phyloP scores from a whole-genome alignment of 1,140 invertebrate species.

The Nasonia vitripennis region DNA sequence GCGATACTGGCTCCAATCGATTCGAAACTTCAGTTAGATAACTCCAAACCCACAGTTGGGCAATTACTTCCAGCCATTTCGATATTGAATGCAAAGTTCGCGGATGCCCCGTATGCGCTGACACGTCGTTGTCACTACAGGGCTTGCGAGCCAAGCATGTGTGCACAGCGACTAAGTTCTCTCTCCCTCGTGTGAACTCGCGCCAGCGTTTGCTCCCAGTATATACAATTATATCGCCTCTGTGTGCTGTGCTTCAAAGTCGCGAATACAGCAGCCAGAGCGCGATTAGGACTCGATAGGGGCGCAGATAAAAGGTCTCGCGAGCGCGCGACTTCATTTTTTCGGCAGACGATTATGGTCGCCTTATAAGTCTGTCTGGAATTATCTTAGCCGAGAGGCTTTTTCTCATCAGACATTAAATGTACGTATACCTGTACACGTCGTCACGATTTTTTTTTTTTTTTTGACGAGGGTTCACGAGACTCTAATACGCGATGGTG shows the following conservation, averaged over 20 bases:
- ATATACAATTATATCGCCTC: conserved; percentile 52
- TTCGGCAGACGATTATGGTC: conserved; percentile 15
- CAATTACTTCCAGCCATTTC: neutral
- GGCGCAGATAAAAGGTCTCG: neutral
- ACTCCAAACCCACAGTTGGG: no score
- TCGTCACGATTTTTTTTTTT: neutral
- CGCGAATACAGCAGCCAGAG: neutral
- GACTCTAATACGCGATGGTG: no score
- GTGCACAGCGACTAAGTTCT: no score
- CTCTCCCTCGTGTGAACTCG: conserved; percentile 65
- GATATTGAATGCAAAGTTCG: neutral
- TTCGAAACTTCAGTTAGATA: no score
- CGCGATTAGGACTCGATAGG: conserved; percentile 20
- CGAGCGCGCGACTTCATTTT: neutral
- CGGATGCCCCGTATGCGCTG: no score
- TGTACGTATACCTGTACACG: neutral
- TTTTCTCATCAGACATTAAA: neutral
- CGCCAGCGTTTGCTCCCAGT: conserved; percentile 64
- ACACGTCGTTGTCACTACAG: neutral
- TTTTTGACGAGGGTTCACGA: neutral
- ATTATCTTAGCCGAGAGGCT: neutral
- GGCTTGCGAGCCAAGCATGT: conserved; percentile 11
- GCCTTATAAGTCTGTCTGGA: neutral
- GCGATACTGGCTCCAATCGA: no score
- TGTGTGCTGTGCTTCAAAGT: neutral